Percentiles rank a stretch among this genome's conserved stretches.
These are phyloP conservation scores for Melanotaenia trifasciata DNA, from an alignment of 2,797 vertebrate species.

Conservation along the genomic window DNA sequence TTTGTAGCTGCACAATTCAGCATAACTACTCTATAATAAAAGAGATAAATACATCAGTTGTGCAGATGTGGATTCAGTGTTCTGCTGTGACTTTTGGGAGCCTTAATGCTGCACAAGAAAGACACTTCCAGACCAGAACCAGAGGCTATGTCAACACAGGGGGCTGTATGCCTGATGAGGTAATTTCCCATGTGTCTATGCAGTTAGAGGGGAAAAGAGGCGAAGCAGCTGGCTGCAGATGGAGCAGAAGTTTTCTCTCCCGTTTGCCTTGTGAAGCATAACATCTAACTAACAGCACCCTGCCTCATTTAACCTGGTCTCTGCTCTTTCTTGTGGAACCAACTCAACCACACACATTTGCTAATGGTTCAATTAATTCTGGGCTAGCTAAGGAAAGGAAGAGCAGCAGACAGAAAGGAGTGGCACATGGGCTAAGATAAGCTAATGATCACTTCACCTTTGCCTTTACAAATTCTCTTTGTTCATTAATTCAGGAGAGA, in stretches of 20 bases:
- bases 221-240: constrained; percentile 70
- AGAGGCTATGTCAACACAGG: constrained; percentile 61
- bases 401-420: constrained; percentile 16
- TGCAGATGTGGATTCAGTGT: constrained; percentile 11
- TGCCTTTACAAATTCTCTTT: constrained; percentile 34
- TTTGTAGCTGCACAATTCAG: constrained; percentile 13
- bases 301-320: constrained; percentile 57
- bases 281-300: constrained; percentile 30
- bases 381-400: constrained; percentile 5
- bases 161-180: constrained; percentile 58
- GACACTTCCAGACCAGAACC: constrained; percentile 58
- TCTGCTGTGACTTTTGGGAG: constrained; percentile 31
- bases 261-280: constrained; percentile 61
- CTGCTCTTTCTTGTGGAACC: constrained; percentile 29
- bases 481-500: constrained; percentile 55
- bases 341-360: constrained; percentile 47
- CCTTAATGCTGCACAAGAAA: constrained; percentile 30
- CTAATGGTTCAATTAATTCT: constrained; percentile 48
- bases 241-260: constrained; percentile 55
- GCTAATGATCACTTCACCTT: constrained; percentile 64
- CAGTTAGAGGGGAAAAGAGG: constrained; percentile 53
- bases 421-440: constrained; percentile 50
- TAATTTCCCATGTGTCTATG: constrained; percentile 61
- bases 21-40: constrained; percentile 21
- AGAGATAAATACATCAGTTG: constrained; percentile 33